Percentiles rank a stretch among this genome's conserved stretches.
Evolutionary conservation across 2,888 invertebrate genomes (phyloP).

Genomic region (Phoronis australis): DNA sequence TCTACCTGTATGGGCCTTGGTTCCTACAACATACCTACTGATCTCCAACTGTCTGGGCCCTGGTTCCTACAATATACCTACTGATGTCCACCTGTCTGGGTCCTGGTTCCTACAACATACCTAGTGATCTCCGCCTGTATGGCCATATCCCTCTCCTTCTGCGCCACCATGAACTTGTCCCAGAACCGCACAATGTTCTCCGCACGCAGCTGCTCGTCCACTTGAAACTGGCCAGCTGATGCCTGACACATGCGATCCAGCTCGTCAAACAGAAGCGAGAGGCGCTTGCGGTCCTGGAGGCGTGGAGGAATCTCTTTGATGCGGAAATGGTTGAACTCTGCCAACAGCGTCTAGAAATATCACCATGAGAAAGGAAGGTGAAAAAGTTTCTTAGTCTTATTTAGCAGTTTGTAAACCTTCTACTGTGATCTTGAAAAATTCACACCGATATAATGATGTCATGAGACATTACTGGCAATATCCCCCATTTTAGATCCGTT

Average conservation of each 20-base stretch:
- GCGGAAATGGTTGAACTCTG: constrained; percentile 87
- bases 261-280: constrained; percentile 71
- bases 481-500: too few species aligned
- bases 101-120: constrained; percentile 15
- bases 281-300: constrained; percentile 82
- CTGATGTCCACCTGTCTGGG: background rate
- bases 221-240: constrained; percentile 28
- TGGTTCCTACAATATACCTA: too few species aligned
- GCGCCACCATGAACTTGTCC: constrained; percentile 72
- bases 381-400: too few species aligned
- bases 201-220: constrained; percentile 48
- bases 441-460: too few species aligned
- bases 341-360: constrained; percentile 60
- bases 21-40: constrained; percentile 26
- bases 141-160: constrained; percentile 85
- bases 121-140: constrained; percentile 70
- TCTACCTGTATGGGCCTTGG: background rate
- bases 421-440: too few species aligned
- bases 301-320: constrained; percentile 89
- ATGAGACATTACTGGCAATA: too few species aligned
- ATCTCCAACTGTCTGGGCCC: constrained; percentile 80
- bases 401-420: too few species aligned
- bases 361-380: too few species aligned
- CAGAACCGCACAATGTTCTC: constrained; percentile 50
- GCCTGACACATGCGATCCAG: too few species aligned